A percentile compares a stretch with the other conserved stretches of the same genome.
These are phyloP conservation scores for Gnatocerus cornutus DNA, from an alignment of 2,888 invertebrate species.

Conservation along the genomic window DNA sequence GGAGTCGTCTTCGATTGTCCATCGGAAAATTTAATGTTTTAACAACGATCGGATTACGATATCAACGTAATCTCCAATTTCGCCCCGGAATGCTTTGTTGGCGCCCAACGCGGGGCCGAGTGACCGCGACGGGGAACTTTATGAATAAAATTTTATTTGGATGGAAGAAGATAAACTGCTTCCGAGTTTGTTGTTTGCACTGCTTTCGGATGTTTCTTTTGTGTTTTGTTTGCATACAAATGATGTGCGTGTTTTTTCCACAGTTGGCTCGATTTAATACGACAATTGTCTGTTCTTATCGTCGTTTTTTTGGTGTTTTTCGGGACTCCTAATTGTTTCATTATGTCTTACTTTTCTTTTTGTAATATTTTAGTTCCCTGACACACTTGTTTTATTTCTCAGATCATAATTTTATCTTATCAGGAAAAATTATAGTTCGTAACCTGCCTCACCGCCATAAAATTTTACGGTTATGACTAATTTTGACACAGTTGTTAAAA, in stretches of 20 bases:
- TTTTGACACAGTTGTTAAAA: too few species aligned
- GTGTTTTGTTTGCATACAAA: constrained; percentile 4
- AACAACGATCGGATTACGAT: constrained; percentile 11
- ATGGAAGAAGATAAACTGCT: background rate
- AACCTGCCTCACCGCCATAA: too few species aligned
- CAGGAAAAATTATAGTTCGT: too few species aligned
- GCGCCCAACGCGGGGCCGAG: too few species aligned
- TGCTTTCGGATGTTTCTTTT: constrained; percentile 2
- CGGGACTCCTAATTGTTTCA: too few species aligned
- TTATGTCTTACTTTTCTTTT: too few species aligned
- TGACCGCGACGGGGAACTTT: background rate
- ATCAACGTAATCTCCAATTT: background rate
- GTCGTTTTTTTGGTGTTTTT: too few species aligned
- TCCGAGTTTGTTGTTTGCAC: constrained; percentile 1
- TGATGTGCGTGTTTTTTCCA: constrained; percentile 2
- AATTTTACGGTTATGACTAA: too few species aligned
- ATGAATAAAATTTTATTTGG: background rate
- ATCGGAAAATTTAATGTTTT: constrained; percentile 18
- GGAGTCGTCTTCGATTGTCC: constrained; percentile 13
- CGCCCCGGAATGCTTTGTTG: too few species aligned
- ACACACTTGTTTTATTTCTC: too few species aligned
- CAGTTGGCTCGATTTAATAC: background rate
- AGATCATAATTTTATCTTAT: too few species aligned
- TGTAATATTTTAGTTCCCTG: too few species aligned
- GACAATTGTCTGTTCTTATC: background rate